Evolutionary conservation across 2,797 vertebrate genomes (phyloP).

Genomic region (Acestrorhynchus altus): DNA sequence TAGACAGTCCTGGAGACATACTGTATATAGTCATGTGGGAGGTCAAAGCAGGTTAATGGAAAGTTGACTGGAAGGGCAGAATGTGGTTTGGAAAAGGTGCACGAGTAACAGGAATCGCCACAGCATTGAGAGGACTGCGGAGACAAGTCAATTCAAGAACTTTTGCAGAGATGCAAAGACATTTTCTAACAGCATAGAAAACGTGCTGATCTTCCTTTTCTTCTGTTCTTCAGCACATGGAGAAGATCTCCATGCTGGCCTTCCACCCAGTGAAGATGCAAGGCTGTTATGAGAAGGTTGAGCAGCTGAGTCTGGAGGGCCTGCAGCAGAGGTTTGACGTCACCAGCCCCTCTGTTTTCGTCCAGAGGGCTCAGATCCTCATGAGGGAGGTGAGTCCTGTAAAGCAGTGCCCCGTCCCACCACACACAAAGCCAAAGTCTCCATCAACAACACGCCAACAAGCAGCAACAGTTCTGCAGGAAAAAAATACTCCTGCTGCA

Average conservation of each 20-base stretch:
- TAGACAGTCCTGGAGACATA: not conserved
- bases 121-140: too few species aligned
- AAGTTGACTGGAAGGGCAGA: too few species aligned
- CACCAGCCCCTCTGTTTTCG: slow-evolving; percentile 89
- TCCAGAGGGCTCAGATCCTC: slow-evolving; percentile 94
- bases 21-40: too few species aligned
- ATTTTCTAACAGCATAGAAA: too few species aligned
- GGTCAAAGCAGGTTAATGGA: too few species aligned
- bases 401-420: not conserved
- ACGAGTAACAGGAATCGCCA: too few species aligned
- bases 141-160: too few species aligned
- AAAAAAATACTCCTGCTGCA: not conserved
- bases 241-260: slow-evolving; percentile 91
- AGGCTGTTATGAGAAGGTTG: slow-evolving; percentile 92
- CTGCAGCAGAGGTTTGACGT: slow-evolving; percentile 94
- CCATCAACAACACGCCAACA: too few species aligned
- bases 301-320: slow-evolving; percentile 89
- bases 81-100: too few species aligned
- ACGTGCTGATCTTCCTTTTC: not conserved
- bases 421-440: not conserved
- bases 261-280: slow-evolving; percentile 97
- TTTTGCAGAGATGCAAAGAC: too few species aligned
- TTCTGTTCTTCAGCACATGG: slow-evolving; percentile 81
- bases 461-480: not conserved
- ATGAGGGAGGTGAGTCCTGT: slow-evolving; percentile 89